Evolutionary conservation across 2,888 invertebrate species (phyloP), one percentile per base, ranked within the genome.

Genomic region (Silvanus unidentatus): DNA sequence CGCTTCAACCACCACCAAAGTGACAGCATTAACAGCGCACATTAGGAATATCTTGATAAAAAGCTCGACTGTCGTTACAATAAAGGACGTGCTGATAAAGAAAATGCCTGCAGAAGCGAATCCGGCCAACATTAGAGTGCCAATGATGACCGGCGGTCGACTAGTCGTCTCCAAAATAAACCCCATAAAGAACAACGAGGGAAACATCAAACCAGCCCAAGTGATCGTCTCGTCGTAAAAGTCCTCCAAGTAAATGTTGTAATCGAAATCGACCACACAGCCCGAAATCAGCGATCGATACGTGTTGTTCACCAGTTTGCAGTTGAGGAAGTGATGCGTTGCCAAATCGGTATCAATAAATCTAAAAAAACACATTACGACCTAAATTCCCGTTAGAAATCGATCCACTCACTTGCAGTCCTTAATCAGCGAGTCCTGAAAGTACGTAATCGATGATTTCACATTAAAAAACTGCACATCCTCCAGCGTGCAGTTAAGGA

Each of bases 311-410:
- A 68, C 70, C 59, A 82, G 69, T 29, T 66, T 69, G 60, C 83
- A 83, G 15, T 79, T 77, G 22, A 75, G 65, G 60, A 84, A 84
- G 61, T 84, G 76, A 58, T 75, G 70, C 30, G 71, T 64, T 6
- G 72, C 75, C 40, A 78, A 57, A 66, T 86, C 86, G 11, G 85
- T 85, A 69, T 85, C 84, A 55, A 84, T 77, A 62, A 85, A 82
- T 55, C 81, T 82, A 65, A n/a, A n/a, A n/a, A n/a, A n/a, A 40
- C 65, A 58, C 44, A 45, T n/a, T n/a, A n/a, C n/a, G n/a, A n/a
- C n/a, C n/a, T n/a, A n/a, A n/a, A n/a, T n/a, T n/a, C 10, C 29
- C 16, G 16, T 22, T 27, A 34, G 1, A 39, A 27, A 27, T n/a
- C n/a, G n/a, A n/a, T n/a, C n/a, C n/a, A 41, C 68, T 66, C 60